A percentile compares a stretch with the other conserved stretches of the same genome.
These are phyloP conservation scores for Rhizomys pruinosus DNA, from an alignment of 2,113 vertebrate species.

Conservation along the genomic window DNA sequence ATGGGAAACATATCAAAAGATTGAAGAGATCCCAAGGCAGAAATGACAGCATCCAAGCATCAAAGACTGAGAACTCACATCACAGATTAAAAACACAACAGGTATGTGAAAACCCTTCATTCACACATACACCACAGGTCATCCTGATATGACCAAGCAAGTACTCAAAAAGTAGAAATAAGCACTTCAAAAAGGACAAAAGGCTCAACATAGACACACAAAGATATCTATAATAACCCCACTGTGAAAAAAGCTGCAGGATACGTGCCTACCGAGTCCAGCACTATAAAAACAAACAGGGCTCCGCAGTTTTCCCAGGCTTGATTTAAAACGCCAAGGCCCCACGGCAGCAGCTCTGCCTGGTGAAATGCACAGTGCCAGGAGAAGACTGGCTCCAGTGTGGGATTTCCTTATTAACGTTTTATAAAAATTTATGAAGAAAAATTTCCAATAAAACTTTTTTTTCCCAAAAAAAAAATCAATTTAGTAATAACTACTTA, in stretches of 20 bases:
- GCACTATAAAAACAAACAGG: not conserved
- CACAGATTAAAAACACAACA: too few relatives aligned
- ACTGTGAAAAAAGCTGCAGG: too few relatives aligned
- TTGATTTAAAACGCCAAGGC: not conserved
- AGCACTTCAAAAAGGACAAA: not conserved
- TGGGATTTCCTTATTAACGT: not conserved
- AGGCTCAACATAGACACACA: not conserved
- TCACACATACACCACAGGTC: not conserved
- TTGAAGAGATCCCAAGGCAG: not conserved
- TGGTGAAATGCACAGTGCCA: not conserved
- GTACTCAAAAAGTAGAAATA: constrained; percentile 6
- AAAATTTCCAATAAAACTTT: not conserved
- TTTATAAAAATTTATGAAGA: constrained; percentile 16
- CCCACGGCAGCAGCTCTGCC: not conserved
- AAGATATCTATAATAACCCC: not conserved
- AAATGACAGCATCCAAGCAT: not conserved
- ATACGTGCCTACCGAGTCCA: too few relatives aligned
- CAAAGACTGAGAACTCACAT: not conserved
- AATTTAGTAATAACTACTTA: not conserved
- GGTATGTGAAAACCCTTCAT: not conserved
- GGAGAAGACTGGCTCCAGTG: not conserved
- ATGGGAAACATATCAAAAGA: not conserved
- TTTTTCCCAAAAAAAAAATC: not conserved
- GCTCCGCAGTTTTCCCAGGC: not conserved
- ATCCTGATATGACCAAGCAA: not conserved